These are phyloP conservation scores for Watsonalla binaria DNA, from an alignment of 2,888 invertebrate genomes.

Conservation along the genomic window DNA sequence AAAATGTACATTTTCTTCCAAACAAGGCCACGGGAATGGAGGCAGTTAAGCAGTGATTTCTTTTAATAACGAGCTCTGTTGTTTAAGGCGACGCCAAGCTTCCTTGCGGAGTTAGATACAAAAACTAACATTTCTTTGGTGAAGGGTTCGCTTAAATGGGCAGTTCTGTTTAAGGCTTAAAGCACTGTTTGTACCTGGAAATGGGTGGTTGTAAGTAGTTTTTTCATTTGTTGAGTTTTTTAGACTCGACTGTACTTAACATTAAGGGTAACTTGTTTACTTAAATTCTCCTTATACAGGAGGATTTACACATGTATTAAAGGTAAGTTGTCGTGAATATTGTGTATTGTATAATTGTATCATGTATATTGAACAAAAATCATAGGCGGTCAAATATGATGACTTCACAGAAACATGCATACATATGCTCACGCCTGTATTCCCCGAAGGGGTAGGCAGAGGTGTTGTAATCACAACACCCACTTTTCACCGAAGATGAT, in stretches of 20 bases:
- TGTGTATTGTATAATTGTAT: no score
- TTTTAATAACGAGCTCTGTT: conserved; percentile 57
- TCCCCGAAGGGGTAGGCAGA: no score
- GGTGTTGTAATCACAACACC: no score
- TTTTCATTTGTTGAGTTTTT: conserved; percentile 8
- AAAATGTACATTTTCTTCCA: conserved; percentile 59
- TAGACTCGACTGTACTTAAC: neutral
- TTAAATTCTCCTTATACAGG: no score
- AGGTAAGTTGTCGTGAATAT: no score
- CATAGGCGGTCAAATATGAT: no score
- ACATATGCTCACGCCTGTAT: no score
- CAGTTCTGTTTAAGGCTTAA: conserved; percentile 18
- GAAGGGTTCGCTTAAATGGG: conserved; percentile 28
- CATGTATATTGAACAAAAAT: no score
- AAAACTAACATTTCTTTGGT: conserved; percentile 37
- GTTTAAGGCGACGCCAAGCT: conserved; percentile 65
- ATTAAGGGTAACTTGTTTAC: no score
- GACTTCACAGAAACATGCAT: no score
- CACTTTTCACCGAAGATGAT: no score
- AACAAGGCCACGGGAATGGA: conserved; percentile 54
- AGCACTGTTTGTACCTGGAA: conserved; percentile 16
- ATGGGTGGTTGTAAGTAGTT: conserved; percentile 23
- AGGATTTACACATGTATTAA: no score
- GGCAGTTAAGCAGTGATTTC: conserved; percentile 63
- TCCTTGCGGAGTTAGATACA: conserved; percentile 67